A percentile compares a stretch with the other conserved stretches of the same genome.
Evolutionary conservation across 1,140 invertebrate genomes (phyloP).

Genomic region (Drosophila ogumai): DNA sequence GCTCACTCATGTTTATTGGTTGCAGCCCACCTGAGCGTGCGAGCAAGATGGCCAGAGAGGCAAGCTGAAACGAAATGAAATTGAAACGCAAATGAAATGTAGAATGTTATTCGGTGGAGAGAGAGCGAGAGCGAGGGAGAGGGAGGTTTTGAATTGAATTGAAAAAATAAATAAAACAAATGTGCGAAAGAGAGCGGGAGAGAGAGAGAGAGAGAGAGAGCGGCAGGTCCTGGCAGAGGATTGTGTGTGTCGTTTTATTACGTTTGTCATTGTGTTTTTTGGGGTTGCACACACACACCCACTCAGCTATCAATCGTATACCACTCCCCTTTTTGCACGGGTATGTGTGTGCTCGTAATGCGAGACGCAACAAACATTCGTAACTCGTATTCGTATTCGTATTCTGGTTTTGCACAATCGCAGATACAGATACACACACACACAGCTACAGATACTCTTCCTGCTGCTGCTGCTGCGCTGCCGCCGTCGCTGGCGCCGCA

Average conservation of each 20-base stretch:
- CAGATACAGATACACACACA: slow-evolving; percentile 61
- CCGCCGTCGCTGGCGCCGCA: slow-evolving; percentile 35
- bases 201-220: slow-evolving; percentile 15
- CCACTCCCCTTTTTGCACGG: slow-evolving; percentile 72
- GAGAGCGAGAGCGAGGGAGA: slow-evolving; percentile 54
- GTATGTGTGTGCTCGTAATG: slow-evolving; percentile 59
- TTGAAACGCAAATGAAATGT: slow-evolving; percentile 79
- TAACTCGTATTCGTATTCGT: slow-evolving; percentile 67
- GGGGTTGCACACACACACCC: slow-evolving; percentile 71
- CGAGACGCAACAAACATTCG: slow-evolving; percentile 67
- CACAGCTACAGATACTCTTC: slow-evolving; percentile 29
- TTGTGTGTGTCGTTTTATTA: slow-evolving; percentile 78
- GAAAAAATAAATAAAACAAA: slow-evolving; percentile 82
- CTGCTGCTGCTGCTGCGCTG: slow-evolving; percentile 44
- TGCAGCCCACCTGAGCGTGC: slow-evolving; percentile 74
- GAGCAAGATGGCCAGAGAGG: slow-evolving; percentile 36
- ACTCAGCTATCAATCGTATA: slow-evolving; percentile 66
- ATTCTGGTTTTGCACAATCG: slow-evolving; percentile 82
- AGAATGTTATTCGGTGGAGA: slow-evolving; percentile 34
- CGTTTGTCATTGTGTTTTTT: slow-evolving; percentile 82
- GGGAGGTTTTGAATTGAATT: slow-evolving; percentile 69
- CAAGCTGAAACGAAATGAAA: slow-evolving; percentile 78
- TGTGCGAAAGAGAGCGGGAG: slow-evolving; percentile 21
- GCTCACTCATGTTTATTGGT: slow-evolving; percentile 83
- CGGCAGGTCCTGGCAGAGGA: slow-evolving; percentile 3